Percentiles rank a stretch among this genome's conserved stretches.
These are phyloP conservation scores for Raja brachyura DNA, from an alignment of 2,113 vertebrate genomes.

Conservation along the genomic window DNA sequence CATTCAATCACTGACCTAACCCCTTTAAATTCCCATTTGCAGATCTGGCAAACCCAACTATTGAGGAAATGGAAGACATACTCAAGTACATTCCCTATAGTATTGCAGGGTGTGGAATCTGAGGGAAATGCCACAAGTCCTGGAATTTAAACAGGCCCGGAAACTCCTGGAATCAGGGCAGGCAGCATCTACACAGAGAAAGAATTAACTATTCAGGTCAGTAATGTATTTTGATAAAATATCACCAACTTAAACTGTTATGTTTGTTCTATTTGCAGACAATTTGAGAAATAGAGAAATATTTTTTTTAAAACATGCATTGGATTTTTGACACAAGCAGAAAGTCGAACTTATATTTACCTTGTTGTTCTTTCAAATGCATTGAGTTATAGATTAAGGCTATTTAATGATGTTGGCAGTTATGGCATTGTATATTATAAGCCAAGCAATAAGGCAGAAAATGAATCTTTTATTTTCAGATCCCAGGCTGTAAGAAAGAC, in stretches of 20 bases:
- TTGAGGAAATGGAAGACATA: neutral
- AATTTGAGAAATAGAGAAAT: neutral
- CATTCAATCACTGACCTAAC: neutral
- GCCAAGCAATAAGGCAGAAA: neutral
- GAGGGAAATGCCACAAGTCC: no score
- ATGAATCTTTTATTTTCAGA: neutral
- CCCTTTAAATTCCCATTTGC: neutral
- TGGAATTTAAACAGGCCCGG: no score
- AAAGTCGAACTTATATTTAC: neutral
- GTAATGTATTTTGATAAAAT: no score
- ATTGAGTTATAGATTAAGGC: neutral
- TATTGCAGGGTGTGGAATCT: neutral
- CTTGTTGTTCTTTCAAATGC: neutral
- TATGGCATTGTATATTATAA: neutral
- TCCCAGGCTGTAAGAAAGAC: neutral
- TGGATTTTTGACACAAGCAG: neutral
- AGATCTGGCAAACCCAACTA: neutral
- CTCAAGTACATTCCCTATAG: neutral
- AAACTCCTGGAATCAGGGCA: no score
- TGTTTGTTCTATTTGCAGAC: no score
- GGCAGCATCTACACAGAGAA: no score
- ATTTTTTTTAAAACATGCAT: neutral
- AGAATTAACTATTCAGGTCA: no score
- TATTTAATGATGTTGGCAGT: neutral
- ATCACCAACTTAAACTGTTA: no score